Evolutionary conservation across 2,888 invertebrate genomes (phyloP), one percentile per base, ranked within the genome.

Genomic region (Volucella inflata): DNA sequence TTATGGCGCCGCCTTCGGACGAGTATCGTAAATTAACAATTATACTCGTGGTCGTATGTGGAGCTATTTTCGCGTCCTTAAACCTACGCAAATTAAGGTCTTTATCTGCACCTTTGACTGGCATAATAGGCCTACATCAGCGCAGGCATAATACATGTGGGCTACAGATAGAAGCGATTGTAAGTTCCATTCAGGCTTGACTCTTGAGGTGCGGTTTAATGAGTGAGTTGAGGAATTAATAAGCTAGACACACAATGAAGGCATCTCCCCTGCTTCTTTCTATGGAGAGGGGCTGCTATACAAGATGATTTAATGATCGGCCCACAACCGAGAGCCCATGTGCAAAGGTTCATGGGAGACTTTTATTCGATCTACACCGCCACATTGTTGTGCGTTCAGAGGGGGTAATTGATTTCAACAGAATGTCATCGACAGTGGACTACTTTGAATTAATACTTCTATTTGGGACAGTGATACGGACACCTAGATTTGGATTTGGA

Each of bases 381-480:
- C 3, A 30, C 30, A 30, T 62, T 64, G 74, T 68, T 65, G 60
- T 70, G 65, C 71, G 72, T 17, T 30, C 30, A 30, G 30, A 62
- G 65, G 51, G 70, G 75, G 75, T 84, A 84, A 84, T 84, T 80
- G 84, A 80, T 84, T 84, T 84, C 84, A 84, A 80, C 80, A 75
- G 60, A 84, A 84, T 80, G 84, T 84, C 84, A 84, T 80, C 84
- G 84, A 84, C 38, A 50, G 53, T 75, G 71, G 80, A 76, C 80
- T 84, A 55, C 46, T 84, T 71, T 55, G 67, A 42, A 76, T 80
- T 74, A 79, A 57, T 78, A 62, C 55, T 68, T 74, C 30, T 30
- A 30, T 30, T 30, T 30, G 30, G 72, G 83, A 62, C 30, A 48
- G 40, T 40, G 30, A 51, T 30, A n/a, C 30, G 38, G 70, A 14